Conservation (phyloP, 2,888 invertebrate species). For the Aromia moschata region DNA sequence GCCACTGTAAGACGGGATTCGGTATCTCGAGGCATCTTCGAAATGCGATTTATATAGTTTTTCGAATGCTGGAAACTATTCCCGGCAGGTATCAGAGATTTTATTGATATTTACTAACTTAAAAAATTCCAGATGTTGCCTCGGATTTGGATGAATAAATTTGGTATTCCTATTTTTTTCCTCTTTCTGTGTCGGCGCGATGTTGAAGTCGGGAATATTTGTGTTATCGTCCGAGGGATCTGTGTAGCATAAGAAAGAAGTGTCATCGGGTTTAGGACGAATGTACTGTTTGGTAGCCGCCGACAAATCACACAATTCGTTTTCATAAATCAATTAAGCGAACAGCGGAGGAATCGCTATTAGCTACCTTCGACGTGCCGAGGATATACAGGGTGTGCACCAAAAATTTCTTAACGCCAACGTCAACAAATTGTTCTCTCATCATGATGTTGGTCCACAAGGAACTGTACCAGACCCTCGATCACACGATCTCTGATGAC, state of each 20-base stretch:
- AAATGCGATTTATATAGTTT: constrained; percentile 4
- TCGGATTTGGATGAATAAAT: constrained; percentile 41
- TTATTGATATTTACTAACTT: constrained; percentile 27
- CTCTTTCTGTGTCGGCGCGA: no score
- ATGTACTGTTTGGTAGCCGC: constrained; percentile 49
- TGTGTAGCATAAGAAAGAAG: constrained; percentile 43
- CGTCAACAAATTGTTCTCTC: no score
- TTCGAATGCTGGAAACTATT: constrained; percentile 4
- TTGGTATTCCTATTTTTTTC: constrained; percentile 35
- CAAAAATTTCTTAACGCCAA: background rate
- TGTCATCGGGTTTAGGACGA: constrained; percentile 44
- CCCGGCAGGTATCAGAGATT: constrained; percentile 7
- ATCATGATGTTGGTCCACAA: no score
- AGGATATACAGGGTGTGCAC: constrained; percentile 26
- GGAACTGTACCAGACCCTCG: no score
- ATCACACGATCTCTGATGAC: no score
- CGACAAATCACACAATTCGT: constrained; percentile 62
- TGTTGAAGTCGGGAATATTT: constrained; percentile 38
- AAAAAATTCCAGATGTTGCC: constrained; percentile 31
- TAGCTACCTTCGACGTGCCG: constrained; percentile 14
- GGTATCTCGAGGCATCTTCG: background rate
- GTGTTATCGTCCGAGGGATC: constrained; percentile 40
- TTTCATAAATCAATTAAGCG: constrained; percentile 60
- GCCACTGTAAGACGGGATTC: background rate
- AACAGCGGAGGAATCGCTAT: constrained; percentile 27